Base-by-base conservation (phyloP, 2,113 vertebrate genomes). In the Neolamprologus falcicula region DNA sequence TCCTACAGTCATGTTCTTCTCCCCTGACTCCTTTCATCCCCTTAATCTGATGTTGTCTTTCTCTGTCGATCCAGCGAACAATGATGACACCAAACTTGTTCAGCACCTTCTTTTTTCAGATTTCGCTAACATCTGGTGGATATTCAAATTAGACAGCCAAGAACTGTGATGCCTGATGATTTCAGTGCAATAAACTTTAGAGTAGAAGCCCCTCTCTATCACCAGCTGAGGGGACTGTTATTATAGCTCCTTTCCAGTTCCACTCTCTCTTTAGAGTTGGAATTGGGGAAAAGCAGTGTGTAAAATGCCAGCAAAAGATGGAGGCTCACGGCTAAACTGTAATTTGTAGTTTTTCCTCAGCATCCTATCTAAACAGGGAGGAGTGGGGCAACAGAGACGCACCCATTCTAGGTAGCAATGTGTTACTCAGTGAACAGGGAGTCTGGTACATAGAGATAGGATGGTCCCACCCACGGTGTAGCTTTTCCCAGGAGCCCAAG, bases 1-100 rank as follows among this genome's bases (percentile, higher is more conserved):
- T 63, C 28, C 84, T 73, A 82, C 83, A 73, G 90, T 88, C 90
- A 90, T 87, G 81, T 86, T 83, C 59, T 7, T 63, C 55, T 85
- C 50, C 80, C 50, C 52, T n/a, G 88, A 83, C 83, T 89, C 83
- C 37, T 21, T 21, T 83, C 84, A 85, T 80, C 83, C 85, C 89
- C 78, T 35, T 87, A 87, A 91, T 90, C 89, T 84, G 79, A 78
- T 35, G 61, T 83, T 7, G 86, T 83, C 76, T 71, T 52, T 17
- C 84, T 85, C 83, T 81, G 82, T 55, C 24, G 59, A 86, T 61
- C 76, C 28, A 14, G 52, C 53, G 24, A 37, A 86, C 33, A 37
- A 68, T 3, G 33, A 68, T 68, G 63, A 68, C 63, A 31, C 35
- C 85, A 50, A n/a, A 68, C 33, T 85, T 88, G 59, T 80, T 82